phyloP scores from a whole-genome alignment of 2,888 invertebrate genomes.

The Rhabditoides inermis region DNA sequence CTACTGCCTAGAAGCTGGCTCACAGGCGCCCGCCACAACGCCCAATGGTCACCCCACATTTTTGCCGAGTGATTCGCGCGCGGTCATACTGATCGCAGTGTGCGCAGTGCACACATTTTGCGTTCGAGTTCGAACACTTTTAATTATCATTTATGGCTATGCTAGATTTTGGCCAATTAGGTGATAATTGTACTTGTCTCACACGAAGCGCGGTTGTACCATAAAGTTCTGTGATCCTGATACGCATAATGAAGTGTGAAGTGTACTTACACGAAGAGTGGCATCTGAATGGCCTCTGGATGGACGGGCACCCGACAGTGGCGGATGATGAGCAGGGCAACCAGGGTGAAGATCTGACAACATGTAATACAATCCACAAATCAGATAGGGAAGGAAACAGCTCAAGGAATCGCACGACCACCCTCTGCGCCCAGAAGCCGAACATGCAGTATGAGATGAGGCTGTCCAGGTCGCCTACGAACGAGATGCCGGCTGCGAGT shows the following conservation, averaged over 20 bases:
- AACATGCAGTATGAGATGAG: slow-evolving; percentile 50
- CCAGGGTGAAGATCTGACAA: slow-evolving; percentile 42
- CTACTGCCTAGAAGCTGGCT: too few relatives aligned
- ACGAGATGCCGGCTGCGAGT: slow-evolving; percentile 45
- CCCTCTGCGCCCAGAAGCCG: slow-evolving; percentile 49
- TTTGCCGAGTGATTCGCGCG: too few relatives aligned
- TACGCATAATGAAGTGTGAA: too few relatives aligned
- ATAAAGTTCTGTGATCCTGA: too few relatives aligned
- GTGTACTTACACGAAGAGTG: slow-evolving; percentile 28
- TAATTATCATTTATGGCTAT: too few relatives aligned
- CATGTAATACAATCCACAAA: not conserved
- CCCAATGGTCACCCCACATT: too few relatives aligned
- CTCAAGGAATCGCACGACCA: not conserved
- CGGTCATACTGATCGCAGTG: not conserved
- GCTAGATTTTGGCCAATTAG: too few relatives aligned
- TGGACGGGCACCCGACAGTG: slow-evolving; percentile 46
- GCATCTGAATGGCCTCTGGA: slow-evolving; percentile 46
- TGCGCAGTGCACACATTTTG: not conserved
- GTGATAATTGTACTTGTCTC: not conserved
- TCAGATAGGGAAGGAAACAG: not conserved
- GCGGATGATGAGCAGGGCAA: slow-evolving; percentile 43
- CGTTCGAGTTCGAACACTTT: too few relatives aligned
- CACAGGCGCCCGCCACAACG: too few relatives aligned
- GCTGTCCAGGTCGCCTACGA: slow-evolving; percentile 46
- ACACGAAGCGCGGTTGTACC: not conserved